Base-by-base conservation (phyloP, 1,140 invertebrate species). In the Drosophila sturtevanti region DNA sequence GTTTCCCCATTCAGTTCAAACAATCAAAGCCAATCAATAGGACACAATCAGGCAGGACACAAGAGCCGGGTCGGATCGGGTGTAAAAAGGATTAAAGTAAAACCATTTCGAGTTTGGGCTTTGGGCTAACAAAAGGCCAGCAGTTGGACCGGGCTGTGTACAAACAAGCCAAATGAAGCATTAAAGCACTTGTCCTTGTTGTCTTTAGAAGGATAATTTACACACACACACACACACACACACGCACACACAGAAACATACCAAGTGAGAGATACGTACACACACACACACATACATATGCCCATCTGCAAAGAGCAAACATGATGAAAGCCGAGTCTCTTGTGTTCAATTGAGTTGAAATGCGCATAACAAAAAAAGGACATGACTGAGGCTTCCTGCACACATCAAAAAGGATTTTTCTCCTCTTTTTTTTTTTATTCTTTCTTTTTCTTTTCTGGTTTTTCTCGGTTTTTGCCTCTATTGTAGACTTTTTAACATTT, bases 351-450 rank as follows among this genome's bases (percentile, higher is more conserved):
- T 56, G 54, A 56, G 54, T 56, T 56, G 54, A 56, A 56, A 56
- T 56, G 54, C 31, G 54, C 54, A 34, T 34, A 56, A 56, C n/a
- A 56, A 56, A 27, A 34, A 56, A 31, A 56, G 54, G 54, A 56
- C 54, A 56, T 56, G 54, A 18, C 54, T 56, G 54, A 56, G 54
- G 54, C 58, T 62, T 38, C 60, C 38, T 62, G 35, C 22, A 44
- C 38, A 41, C 41, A 41, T 68, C 52, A 60, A 76, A 79, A 79
- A 76, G 76, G 76, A 21, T 64, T 79, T 68, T 72, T 56, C 27
- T 56, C 14, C 31, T 56, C 27, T 31, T n/a, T 84, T 85, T 87
- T 87, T 82, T 82, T 79, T 87, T 87, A 82, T 82, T 82, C 79
- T 87, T 84, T 84, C 82, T 81, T 87, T 72, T 69, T 24, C 58